Evolutionary conservation across 2,113 vertebrate genomes (phyloP).

Genomic region (Condylura cristata): DNA sequence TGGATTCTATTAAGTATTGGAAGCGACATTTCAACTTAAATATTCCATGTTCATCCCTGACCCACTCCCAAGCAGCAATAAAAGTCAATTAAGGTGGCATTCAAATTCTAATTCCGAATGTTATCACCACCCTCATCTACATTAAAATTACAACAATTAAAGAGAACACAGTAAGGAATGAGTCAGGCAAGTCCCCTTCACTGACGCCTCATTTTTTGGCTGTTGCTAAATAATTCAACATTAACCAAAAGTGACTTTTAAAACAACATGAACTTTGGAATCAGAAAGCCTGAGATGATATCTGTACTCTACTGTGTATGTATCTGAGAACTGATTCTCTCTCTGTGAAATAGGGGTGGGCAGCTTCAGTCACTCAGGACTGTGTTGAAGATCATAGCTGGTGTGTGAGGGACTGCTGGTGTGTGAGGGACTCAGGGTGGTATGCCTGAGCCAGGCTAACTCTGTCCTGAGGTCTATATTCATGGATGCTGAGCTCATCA

Average conservation of each 20-base stretch:
- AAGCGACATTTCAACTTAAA: slow-evolving; percentile 73
- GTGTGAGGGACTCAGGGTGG: background rate
- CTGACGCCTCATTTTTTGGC: background rate
- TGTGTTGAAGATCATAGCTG: background rate
- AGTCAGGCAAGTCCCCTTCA: background rate
- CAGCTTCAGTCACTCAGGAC: background rate
- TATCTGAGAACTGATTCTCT: background rate
- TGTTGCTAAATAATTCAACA: background rate
- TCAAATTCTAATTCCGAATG: slow-evolving; percentile 57
- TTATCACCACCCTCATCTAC: background rate
- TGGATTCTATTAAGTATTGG: slow-evolving; percentile 47
- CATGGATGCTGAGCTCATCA: background rate
- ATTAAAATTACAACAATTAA: slow-evolving; percentile 52
- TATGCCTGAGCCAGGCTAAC: rapidly evolving
- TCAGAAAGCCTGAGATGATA: background rate
- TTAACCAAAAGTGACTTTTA: background rate
- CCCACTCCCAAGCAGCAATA: slow-evolving; percentile 50
- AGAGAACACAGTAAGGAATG: background rate
- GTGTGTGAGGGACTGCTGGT: background rate
- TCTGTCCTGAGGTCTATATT: background rate
- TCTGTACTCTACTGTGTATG: background rate
- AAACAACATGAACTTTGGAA: background rate
- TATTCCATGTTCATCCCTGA: slow-evolving; percentile 63
- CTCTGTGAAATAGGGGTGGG: background rate
- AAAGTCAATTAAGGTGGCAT: slow-evolving; percentile 25